Conservation (phyloP, 2,797 vertebrate genomes). For the Microctenopoma stevenorrisi region DNA sequence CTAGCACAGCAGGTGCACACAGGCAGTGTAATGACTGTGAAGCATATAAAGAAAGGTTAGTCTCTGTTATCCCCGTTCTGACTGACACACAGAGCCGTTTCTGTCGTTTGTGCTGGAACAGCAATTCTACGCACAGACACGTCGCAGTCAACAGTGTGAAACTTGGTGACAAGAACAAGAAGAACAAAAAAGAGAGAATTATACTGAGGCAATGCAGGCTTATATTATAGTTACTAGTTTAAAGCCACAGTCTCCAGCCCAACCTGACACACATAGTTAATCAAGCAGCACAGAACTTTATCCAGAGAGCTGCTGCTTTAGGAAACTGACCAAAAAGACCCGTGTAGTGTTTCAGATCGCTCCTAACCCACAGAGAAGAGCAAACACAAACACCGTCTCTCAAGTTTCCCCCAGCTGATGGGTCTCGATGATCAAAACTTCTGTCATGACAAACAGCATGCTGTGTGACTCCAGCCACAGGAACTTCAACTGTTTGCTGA, state of each 20-base stretch:
- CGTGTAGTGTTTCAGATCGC: neutral
- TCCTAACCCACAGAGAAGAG: neutral
- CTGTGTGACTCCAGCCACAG: too few species aligned
- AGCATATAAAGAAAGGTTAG: neutral
- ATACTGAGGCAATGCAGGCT: neutral
- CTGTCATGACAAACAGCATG: too few species aligned
- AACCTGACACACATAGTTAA: neutral
- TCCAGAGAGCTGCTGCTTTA: neutral
- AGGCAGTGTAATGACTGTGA: neutral
- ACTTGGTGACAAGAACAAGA: neutral
- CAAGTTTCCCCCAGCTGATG: neutral
- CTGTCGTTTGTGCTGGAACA: neutral
- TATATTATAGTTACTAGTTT: slow-evolving; percentile 2
- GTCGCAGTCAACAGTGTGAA: slow-evolving; percentile 1
- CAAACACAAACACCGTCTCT: neutral
- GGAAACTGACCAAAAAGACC: slow-evolving; percentile 1
- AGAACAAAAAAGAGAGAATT: neutral
- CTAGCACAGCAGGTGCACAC: neutral
- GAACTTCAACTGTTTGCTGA: too few species aligned
- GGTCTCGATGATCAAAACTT: too few species aligned
- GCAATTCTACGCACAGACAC: neutral
- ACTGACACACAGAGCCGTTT: neutral
- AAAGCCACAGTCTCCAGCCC: neutral
- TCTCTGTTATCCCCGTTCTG: neutral
- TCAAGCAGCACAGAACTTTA: neutral